phyloP scores from a whole-genome alignment of 1,140 invertebrate genomes.

The Pogonognathellus flavescens region DNA sequence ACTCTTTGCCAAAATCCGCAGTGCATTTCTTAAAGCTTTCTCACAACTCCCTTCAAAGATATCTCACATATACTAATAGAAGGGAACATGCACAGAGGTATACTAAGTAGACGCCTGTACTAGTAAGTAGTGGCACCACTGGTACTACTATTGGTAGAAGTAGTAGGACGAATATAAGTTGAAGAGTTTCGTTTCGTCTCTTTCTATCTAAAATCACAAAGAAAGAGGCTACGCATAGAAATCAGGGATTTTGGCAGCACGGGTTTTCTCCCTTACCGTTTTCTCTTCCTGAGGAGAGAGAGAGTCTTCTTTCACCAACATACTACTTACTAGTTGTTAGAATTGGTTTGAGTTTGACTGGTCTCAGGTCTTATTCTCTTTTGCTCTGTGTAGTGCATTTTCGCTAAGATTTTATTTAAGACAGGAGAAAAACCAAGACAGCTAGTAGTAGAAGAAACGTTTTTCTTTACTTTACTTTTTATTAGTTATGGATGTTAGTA shows the following conservation, averaged over 20 bases:
- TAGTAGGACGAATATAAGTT: too few species aligned
- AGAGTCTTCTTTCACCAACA: background rate
- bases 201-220: constrained; percentile 39
- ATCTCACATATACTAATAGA: background rate
- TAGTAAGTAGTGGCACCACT: background rate
- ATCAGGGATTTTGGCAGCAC: constrained; percentile 43
- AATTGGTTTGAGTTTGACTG: background rate
- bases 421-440: background rate
- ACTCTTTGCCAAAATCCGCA: constrained; percentile 45
- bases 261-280: background rate
- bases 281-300: background rate
- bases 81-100: background rate
- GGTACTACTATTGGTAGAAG: background rate
- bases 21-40: constrained; percentile 50
- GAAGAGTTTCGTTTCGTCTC: background rate
- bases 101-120: too few species aligned
- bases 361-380: background rate
- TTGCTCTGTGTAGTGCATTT: constrained; percentile 9
- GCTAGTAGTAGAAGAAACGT: background rate
- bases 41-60: constrained; percentile 44
- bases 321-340: background rate
- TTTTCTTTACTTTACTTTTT: background rate
- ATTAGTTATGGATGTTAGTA: constrained; percentile 1
- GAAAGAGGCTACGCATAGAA: constrained; percentile 42
- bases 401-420: constrained; percentile 7